Evolutionary conservation across 2,888 invertebrate genomes (phyloP).

Genomic region (Acrobasis consociella): DNA sequence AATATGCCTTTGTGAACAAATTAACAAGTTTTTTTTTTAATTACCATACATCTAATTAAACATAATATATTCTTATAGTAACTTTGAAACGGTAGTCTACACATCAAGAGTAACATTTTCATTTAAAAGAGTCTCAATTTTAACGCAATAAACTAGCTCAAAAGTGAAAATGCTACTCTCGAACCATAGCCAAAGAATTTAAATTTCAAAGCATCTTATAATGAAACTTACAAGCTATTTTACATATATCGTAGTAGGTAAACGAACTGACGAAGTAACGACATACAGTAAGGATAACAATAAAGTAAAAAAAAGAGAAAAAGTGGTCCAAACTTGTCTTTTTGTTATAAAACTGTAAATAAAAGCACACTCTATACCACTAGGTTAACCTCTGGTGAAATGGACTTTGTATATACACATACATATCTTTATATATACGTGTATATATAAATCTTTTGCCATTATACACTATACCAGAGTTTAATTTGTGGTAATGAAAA

Average conservation of each 20-base stretch:
- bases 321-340: no score
- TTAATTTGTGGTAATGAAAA: no score
- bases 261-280: conserved; percentile 33
- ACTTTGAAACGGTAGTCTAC: background rate
- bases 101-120: background rate
- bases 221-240: background rate
- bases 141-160: background rate
- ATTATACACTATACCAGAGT: no score
- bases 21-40: background rate
- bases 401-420: no score
- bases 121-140: background rate
- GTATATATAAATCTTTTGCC: no score
- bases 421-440: no score
- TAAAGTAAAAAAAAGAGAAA: no score
- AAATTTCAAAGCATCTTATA: background rate
- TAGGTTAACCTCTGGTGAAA: no score
- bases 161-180: background rate
- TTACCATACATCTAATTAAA: no score
- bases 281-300: conserved; percentile 5
- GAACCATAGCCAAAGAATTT: background rate
- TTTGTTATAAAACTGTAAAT: no score
- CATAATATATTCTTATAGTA: no score
- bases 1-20: background rate
- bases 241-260: conserved; percentile 14
- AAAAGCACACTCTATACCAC: no score